These are phyloP conservation scores for Danio tinwini DNA, from an alignment of 2,797 vertebrate species.

Conservation along the genomic window DNA sequence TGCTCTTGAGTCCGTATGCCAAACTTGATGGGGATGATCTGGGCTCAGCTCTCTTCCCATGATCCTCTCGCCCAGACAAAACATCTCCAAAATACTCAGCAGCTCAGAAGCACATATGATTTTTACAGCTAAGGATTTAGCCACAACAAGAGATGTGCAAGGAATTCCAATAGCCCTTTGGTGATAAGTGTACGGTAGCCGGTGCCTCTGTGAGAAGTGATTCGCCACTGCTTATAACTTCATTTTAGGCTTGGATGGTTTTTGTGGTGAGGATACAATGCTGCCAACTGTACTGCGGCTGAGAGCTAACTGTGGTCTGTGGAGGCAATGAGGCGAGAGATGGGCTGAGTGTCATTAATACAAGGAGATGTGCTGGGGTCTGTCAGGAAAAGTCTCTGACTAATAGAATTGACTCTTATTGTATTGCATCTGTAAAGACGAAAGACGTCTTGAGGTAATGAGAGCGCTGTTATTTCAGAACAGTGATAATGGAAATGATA, in stretches of 20 bases:
- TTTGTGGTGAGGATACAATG: neutral
- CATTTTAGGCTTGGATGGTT: conserved; percentile 54
- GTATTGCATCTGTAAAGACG: conserved; percentile 18
- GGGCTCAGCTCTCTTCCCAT: conserved; percentile 45
- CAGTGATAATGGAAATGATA: conserved; percentile 6
- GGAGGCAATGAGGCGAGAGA: conserved; percentile 34
- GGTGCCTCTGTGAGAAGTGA: conserved; percentile 30
- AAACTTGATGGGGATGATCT: conserved; percentile 67
- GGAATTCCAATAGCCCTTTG: neutral
- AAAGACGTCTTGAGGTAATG: conserved; percentile 12
- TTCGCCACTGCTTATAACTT: conserved; percentile 26
- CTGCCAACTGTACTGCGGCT: conserved; percentile 30
- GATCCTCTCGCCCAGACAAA: conserved; percentile 52
- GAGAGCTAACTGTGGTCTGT: conserved; percentile 5
- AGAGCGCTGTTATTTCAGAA: conserved; percentile 21
- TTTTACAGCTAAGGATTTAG: conserved; percentile 24
- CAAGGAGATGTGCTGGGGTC: conserved; percentile 10
- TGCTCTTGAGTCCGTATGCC: conserved; percentile 56
- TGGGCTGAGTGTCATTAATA: conserved; percentile 25
- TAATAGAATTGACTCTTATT: conserved; percentile 24
- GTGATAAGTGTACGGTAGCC: conserved; percentile 49
- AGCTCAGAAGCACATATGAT: conserved; percentile 53
- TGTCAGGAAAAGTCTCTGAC: conserved; percentile 17
- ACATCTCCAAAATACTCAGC: conserved; percentile 66
- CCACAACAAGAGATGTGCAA: conserved; percentile 38